Conservation (phyloP, 1,140 invertebrate genomes). For the Lucilia cuprina region DNA sequence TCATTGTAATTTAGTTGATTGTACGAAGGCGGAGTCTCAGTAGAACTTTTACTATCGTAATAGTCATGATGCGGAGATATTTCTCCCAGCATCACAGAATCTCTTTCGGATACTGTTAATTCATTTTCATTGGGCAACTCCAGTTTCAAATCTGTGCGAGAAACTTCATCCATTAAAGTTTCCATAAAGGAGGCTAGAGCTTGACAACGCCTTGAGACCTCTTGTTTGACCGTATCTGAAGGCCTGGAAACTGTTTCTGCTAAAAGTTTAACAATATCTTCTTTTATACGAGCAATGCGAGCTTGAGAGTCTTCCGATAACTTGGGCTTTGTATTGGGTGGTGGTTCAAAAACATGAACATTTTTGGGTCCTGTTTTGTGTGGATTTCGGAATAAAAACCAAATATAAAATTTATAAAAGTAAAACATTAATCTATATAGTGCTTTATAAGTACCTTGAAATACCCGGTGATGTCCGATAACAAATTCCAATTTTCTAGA, state of each 20-base stretch:
- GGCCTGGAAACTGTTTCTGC: conserved; percentile 72
- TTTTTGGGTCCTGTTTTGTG: conserved; percentile 49
- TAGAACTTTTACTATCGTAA: conserved; percentile 81
- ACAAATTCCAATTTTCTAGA: conserved; percentile 89
- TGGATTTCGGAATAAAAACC: not conserved
- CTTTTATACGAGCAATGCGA: conserved; percentile 70
- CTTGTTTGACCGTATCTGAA: conserved; percentile 67
- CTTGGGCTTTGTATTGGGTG: conserved; percentile 62
- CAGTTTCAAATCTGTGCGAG: conserved; percentile 65
- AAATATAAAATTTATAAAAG: not conserved
- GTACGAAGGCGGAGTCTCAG: conserved; percentile 83
- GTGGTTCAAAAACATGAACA: conserved; percentile 71
- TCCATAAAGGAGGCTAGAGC: conserved; percentile 79
- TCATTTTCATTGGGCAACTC: conserved; percentile 67
- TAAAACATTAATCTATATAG: not conserved
- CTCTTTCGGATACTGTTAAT: conserved; percentile 71
- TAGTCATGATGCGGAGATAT: conserved; percentile 86
- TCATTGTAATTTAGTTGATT: conserved; percentile 88
- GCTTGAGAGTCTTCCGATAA: conserved; percentile 68
- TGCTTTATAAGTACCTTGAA: conserved; percentile 67
- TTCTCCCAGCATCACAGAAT: conserved; percentile 83
- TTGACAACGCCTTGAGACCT: conserved; percentile 73
- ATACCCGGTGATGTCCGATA: conserved; percentile 83
- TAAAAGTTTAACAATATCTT: conserved; percentile 74
- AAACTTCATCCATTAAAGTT: conserved; percentile 72